Percentiles rank a stretch among this genome's conserved stretches.
Conservation (phyloP, 2,888 invertebrate species). For the Melanostoma scalare region DNA sequence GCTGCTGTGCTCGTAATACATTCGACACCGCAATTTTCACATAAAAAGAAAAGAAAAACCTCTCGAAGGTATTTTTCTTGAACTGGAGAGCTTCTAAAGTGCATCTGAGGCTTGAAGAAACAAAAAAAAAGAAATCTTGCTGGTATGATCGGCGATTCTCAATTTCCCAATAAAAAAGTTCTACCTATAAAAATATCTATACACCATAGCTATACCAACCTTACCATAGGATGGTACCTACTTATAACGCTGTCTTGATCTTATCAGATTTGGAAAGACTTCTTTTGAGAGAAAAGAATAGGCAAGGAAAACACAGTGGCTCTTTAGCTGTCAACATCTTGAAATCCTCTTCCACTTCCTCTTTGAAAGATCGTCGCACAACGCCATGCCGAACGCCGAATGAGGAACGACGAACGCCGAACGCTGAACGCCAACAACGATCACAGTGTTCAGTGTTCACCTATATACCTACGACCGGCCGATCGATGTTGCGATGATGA, state of each 20-base stretch:
- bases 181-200: too few species aligned
- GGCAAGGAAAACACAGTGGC: conserved; percentile 42
- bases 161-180: not conserved
- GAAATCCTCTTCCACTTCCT: conserved; percentile 53
- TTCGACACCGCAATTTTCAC: not conserved
- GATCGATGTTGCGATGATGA: conserved; percentile 1
- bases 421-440: too few species aligned
- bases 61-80: not conserved
- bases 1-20: not conserved
- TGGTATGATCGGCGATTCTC: conserved; percentile 6
- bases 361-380: conserved; percentile 5
- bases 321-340: conserved; percentile 65
- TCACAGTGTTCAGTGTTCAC: too few species aligned
- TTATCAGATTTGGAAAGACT: conserved; percentile 13
- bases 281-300: conserved; percentile 1
- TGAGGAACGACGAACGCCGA: not conserved
- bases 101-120: conserved; percentile 2
- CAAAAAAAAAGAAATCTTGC: conserved; percentile 5
- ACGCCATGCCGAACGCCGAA: conserved; percentile 1
- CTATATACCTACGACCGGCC: too few species aligned
- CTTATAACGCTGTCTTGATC: conserved; percentile 18
- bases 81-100: not conserved
- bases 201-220: too few species aligned
- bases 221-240: not conserved
- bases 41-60: not conserved